Percentiles rank a stretch among this genome's conserved stretches.
Conservation (phyloP, 2,888 invertebrate genomes). For the Orthosia gothica region DNA sequence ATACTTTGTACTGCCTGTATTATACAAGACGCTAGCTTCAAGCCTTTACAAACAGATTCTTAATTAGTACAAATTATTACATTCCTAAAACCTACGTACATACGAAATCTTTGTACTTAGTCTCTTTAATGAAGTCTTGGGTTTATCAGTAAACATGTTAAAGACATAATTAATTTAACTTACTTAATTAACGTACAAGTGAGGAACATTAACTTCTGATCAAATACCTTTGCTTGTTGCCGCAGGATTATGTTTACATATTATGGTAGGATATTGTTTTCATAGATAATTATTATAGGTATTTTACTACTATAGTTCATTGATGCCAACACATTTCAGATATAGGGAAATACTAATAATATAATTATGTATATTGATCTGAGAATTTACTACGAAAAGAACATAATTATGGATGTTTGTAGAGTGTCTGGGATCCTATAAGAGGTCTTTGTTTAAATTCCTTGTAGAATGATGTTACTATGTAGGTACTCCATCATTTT, state of each 20-base stretch:
- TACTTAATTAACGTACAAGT: conserved; percentile 37
- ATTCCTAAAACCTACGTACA: conserved; percentile 17
- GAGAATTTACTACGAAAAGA: too few relatives aligned
- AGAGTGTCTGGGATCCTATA: too few relatives aligned
- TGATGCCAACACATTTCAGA: too few relatives aligned
- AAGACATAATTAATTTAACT: conserved; percentile 44
- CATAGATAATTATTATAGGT: not conserved
- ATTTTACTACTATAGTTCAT: too few relatives aligned
- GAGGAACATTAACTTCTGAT: conserved; percentile 14
- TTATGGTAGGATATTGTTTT: not conserved
- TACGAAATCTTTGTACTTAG: conserved; percentile 29
- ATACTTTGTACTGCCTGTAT: not conserved
- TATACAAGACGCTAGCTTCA: not conserved
- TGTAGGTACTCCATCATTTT: too few relatives aligned
- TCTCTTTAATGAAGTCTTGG: conserved; percentile 45
- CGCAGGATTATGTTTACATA: not conserved
- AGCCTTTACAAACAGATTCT: conserved; percentile 7
- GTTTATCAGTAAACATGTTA: conserved; percentile 47
- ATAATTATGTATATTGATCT: too few relatives aligned
- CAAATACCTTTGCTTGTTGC: conserved; percentile 26
- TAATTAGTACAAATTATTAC: conserved; percentile 33
- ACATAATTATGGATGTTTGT: too few relatives aligned
- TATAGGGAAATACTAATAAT: too few relatives aligned
- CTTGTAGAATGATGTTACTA: too few relatives aligned
- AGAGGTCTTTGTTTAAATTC: too few relatives aligned